Base-by-base conservation (phyloP, 2,888 invertebrate species). In the Lamproptera curius region DNA sequence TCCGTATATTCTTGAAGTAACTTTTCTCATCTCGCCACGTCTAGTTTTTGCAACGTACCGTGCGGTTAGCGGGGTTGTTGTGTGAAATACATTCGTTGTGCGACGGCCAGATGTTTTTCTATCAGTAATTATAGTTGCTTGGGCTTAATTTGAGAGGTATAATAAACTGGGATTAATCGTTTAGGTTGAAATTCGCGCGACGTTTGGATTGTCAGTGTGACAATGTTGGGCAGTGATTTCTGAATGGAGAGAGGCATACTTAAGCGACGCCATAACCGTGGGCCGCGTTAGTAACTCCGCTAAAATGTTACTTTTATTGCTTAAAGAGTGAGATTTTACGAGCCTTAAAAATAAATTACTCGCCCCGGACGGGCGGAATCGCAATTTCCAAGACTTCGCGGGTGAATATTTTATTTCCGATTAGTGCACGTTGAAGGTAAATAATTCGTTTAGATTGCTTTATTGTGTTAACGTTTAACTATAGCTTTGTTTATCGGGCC, bases 1-100 rank as follows among this genome's bases (percentile, higher is more conserved):
- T 86, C 82, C 85, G 85, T 85, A 78, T 81, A 84, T 85, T 84
- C 84, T 85, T 77, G 75, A 83, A 81, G 80, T 81, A 85, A 87
- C 86, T 86, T 87, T 86, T 85, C 81, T 83, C 87, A 85, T 87
- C 83, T 81, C 76, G 76, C 71, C 73, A 60, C 67, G 62, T 66
- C 67, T 66, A 71, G 75, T 76, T 76, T 77, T 79, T 6, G 66
- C 68, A 68, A 63, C 59, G 64, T 59, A 70, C 67, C 67, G 65
- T 69, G 70, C 63, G 61, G 58, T 59, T 76, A 75, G 68, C 67
- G 64, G 59, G 69, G 73, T 71, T 77, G 69, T 70, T 70, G 75
- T 74, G 84, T 82, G 82, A 76, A 79, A 74, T 76, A 75, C 70
- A 61, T 58, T 75, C 73, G 76, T 6, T 71, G 79, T 74, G 83